Conservation (phyloP, 2,888 invertebrate genomes). For the Oligia latruncula region DNA sequence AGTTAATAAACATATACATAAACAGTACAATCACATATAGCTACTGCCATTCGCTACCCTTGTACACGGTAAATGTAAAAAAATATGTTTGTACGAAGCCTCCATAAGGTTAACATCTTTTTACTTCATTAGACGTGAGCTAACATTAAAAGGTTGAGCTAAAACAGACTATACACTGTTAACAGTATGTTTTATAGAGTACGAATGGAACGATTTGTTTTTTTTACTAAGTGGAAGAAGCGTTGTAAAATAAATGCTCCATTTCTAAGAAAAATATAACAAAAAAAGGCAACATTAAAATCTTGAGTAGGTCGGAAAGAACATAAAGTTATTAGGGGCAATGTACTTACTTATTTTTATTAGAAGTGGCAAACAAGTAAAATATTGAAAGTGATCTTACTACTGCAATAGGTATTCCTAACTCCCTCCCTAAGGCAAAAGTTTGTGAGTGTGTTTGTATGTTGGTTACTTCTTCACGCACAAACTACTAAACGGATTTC, state of each 20-base stretch:
- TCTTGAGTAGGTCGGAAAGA: not conserved
- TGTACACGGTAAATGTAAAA: conserved; percentile 15
- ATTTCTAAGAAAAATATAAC: conserved; percentile 1
- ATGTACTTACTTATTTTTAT: no score
- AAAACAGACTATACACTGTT: conserved; percentile 4
- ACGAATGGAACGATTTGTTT: not conserved
- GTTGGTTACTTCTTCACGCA: no score
- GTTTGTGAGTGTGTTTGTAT: no score
- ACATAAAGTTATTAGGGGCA: not conserved
- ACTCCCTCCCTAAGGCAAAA: not conserved
- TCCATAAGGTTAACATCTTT: conserved; percentile 37
- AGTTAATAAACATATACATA: conserved; percentile 25
- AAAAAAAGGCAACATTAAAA: not conserved
- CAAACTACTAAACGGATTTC: no score
- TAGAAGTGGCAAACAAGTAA: not conserved
- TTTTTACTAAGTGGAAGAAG: not conserved
- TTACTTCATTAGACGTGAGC: conserved; percentile 37
- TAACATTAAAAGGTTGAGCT: conserved; percentile 24
- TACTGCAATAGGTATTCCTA: not conserved
- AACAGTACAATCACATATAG: conserved; percentile 7
- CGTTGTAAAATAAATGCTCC: not conserved
- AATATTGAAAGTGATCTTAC: not conserved
- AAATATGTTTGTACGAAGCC: conserved; percentile 13
- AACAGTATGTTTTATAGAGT: not conserved
- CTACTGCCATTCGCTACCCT: not conserved